Evolutionary conservation across 2,113 vertebrate genomes (phyloP).

Genomic region (Etheostoma cragini): DNA sequence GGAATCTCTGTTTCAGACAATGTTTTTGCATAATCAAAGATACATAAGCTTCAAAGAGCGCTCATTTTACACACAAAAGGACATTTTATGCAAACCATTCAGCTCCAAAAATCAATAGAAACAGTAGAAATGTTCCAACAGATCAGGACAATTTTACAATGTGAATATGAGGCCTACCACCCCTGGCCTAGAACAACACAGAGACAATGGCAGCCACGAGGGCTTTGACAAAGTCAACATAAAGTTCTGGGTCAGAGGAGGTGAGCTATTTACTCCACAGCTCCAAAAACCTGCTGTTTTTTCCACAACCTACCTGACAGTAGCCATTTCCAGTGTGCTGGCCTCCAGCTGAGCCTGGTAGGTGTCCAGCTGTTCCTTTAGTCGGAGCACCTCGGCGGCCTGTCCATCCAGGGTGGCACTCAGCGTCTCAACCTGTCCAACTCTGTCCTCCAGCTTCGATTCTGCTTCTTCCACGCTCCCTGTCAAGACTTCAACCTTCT

Average conservation of each 20-base stretch:
- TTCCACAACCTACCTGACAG: conserved; percentile 62
- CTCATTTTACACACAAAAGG: conserved; percentile 5
- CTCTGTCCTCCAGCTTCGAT: conserved; percentile 53
- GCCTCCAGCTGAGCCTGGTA: conserved; percentile 61
- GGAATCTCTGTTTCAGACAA: background rate
- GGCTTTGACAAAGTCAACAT: conserved; percentile 73
- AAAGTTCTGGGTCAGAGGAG: conserved; percentile 69
- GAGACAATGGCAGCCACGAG: conserved; percentile 51
- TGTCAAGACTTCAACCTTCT: conserved; percentile 57
- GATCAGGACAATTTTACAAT: conserved; percentile 23
- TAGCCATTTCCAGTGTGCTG: conserved; percentile 55
- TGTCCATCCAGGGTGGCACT: conserved; percentile 60
- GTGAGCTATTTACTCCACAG: conserved; percentile 57
- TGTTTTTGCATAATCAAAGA: too few relatives aligned
- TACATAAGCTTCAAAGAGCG: conserved; percentile 34
- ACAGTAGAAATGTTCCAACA: conserved; percentile 47
- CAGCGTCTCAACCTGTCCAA: conserved; percentile 29
- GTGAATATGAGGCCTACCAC: conserved; percentile 17
- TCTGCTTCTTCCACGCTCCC: conserved; percentile 45
- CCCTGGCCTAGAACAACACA: conserved; percentile 24
- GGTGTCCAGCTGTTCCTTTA: conserved; percentile 61
- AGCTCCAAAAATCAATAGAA: conserved; percentile 26
- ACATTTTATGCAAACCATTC: conserved; percentile 17
- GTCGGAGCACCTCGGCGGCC: conserved; percentile 48
- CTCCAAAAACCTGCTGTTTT: conserved; percentile 33